phyloP scores from a whole-genome alignment of 2,797 vertebrate genomes.

The Ciconia nigra region DNA sequence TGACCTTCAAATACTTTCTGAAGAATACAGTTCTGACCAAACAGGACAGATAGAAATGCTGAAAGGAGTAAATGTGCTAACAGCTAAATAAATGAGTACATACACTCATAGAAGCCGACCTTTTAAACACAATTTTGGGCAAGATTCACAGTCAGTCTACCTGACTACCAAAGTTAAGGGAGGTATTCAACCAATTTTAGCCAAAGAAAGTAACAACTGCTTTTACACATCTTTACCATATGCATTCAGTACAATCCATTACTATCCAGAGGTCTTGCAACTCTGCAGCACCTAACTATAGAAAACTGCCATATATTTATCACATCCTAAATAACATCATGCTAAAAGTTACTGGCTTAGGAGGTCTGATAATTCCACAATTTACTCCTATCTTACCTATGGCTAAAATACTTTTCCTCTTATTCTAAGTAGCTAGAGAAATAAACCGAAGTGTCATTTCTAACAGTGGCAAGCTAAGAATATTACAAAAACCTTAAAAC shows the following conservation, averaged over 20 bases:
- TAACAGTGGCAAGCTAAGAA: not conserved
- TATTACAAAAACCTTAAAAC: not conserved
- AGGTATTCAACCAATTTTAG: not conserved
- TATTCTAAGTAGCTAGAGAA: not conserved
- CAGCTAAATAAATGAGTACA: not conserved
- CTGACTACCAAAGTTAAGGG: not conserved
- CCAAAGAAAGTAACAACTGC: not conserved
- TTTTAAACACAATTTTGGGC: not conserved
- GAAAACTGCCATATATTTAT: not conserved
- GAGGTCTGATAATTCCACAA: not conserved
- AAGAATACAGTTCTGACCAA: not conserved
- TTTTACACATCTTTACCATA: not conserved
- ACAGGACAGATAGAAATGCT: not conserved
- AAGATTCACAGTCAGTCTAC: not conserved
- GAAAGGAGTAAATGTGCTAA: not conserved
- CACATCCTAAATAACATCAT: not conserved
- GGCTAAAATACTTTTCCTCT: not conserved
- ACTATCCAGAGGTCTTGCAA: not conserved
- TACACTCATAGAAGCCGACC: not conserved
- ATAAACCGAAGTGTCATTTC: not conserved
- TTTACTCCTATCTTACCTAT: not conserved
- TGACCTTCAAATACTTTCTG: not conserved
- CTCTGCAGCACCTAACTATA: not conserved
- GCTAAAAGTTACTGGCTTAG: not conserved
- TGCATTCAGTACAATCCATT: not conserved